Percentiles rank a stretch among this genome's conserved stretches.
These are phyloP conservation scores for Trachelus stipa DNA, from an alignment of 2,888 invertebrate genomes.

Conservation along the genomic window DNA sequence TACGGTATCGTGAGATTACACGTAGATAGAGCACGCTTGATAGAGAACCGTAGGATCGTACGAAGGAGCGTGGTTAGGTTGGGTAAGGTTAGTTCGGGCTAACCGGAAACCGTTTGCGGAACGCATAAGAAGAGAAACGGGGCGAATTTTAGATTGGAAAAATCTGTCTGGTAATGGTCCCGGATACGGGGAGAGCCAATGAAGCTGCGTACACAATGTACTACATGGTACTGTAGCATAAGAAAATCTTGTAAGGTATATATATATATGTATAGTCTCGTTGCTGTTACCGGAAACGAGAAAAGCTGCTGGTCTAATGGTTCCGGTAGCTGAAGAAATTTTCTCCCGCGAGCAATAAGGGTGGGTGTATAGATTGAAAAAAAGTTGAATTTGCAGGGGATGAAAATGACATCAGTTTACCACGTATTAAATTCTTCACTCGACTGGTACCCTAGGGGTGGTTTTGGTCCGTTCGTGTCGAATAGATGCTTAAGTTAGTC, in stretches of 20 bases:
- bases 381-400: background rate
- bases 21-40: background rate
- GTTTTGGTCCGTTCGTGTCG: background rate
- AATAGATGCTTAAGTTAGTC: background rate
- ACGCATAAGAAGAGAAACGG: background rate
- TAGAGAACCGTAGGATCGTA: background rate
- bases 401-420: background rate
- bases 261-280: background rate
- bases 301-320: background rate
- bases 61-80: background rate
- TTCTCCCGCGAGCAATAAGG: background rate
- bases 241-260: background rate
- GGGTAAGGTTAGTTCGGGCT: background rate
- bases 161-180: background rate
- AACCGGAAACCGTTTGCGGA: background rate
- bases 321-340: background rate
- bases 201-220: background rate
- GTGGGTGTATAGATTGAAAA: background rate
- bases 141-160: background rate
- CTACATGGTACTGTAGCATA: background rate
- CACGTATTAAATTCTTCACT: background rate
- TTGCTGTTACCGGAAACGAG: background rate
- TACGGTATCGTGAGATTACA: background rate
- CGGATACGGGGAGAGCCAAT: background rate
- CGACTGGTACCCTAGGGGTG: background rate